phyloP scores from a whole-genome alignment of 2,888 invertebrate genomes.

The Elysia crispata region DNA sequence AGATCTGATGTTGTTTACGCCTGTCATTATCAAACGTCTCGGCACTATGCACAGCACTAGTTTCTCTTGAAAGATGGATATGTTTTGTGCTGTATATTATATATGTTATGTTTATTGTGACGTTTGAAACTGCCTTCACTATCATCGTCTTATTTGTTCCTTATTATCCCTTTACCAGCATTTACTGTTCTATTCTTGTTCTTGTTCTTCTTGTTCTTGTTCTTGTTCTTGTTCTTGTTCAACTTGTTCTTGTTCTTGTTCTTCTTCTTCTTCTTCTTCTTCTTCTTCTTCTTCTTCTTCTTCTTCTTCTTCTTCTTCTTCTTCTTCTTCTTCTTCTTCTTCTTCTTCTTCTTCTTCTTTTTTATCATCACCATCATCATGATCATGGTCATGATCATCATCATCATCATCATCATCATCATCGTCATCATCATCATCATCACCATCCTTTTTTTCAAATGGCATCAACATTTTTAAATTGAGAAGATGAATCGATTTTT shows the following conservation, averaged over 20 bases:
- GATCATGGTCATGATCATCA: neutral
- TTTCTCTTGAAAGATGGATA: too few relatives aligned
- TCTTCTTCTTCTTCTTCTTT: neutral
- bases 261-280: neutral
- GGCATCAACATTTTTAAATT: too few relatives aligned
- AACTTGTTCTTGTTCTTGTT: neutral
- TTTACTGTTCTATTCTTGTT: too few relatives aligned
- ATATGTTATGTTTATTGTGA: too few relatives aligned
- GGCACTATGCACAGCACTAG: too few relatives aligned
- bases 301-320: constrained; percentile 6
- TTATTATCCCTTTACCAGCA: too few relatives aligned
- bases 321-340: neutral
- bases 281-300: constrained; percentile 1
- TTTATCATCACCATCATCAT: constrained; percentile 1
- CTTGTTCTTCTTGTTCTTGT: constrained; percentile 2
- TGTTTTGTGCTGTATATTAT: too few relatives aligned
- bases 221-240: neutral
- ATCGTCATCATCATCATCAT: neutral
- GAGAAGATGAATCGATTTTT: neutral
- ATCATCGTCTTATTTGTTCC: too few relatives aligned
- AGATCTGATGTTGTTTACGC: too few relatives aligned
- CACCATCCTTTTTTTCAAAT: too few relatives aligned
- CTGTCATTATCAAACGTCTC: too few relatives aligned
- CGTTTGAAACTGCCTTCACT: too few relatives aligned
- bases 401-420: neutral